Evolutionary conservation across 2,888 invertebrate genomes (phyloP).

Genomic region (Apotomis betuletana): DNA sequence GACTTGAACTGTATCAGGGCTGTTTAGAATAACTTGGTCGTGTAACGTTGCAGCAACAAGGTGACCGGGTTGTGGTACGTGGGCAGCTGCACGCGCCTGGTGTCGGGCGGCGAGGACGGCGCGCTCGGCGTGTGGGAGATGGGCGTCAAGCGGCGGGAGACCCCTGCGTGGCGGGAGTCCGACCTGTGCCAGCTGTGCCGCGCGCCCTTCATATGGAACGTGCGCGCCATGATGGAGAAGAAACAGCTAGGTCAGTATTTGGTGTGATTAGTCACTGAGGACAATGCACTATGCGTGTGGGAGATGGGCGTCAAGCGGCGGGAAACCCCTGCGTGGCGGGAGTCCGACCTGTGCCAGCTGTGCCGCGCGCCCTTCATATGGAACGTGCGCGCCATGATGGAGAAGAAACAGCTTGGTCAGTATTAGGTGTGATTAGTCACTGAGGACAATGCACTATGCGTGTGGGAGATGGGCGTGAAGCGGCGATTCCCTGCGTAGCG

Average conservation of each 20-base stretch:
- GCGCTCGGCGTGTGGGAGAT: slow-evolving; percentile 98
- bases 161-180: slow-evolving; percentile 97
- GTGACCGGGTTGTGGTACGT: slow-evolving; percentile 95
- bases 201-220: slow-evolving; percentile 99
- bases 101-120: slow-evolving; percentile 96
- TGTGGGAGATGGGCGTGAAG: too few species aligned
- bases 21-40: too few species aligned
- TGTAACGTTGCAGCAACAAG: slow-evolving; percentile 86
- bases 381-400: slow-evolving; percentile 88
- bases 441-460: too few species aligned
- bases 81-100: slow-evolving; percentile 89
- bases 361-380: slow-evolving; percentile 96
- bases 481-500: too few species aligned
- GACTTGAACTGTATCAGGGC: too few species aligned
- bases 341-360: too few species aligned
- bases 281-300: too few species aligned
- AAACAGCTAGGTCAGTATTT: slow-evolving; percentile 87
- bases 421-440: too few species aligned
- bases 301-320: too few species aligned
- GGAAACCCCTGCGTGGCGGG: too few species aligned
- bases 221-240: slow-evolving; percentile 99
- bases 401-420: not conserved
- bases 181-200: slow-evolving; percentile 97
- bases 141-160: slow-evolving; percentile 93
- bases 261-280: too few species aligned